Evolutionary conservation across 2,888 invertebrate genomes (phyloP).

Genomic region (Lathronympha strigana): DNA sequence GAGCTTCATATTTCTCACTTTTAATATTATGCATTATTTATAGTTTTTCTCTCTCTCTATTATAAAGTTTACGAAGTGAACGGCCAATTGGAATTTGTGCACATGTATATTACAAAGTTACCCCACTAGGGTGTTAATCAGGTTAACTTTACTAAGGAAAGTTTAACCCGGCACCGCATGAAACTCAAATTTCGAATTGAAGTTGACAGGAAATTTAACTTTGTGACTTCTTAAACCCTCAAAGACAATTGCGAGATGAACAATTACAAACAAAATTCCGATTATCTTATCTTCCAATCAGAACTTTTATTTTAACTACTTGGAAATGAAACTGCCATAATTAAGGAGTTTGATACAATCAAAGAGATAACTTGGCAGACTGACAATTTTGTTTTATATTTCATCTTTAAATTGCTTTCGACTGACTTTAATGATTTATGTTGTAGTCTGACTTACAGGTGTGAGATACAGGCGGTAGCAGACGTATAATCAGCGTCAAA

Average conservation of each 20-base stretch:
- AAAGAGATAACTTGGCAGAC: not conserved
- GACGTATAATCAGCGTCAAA: too few species aligned
- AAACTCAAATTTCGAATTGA: conserved; percentile 1
- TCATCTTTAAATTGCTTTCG: not conserved
- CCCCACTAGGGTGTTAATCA: not conserved
- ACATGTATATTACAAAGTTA: too few species aligned
- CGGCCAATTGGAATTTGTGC: too few species aligned
- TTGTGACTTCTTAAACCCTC: conserved; percentile 1
- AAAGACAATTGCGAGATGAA: conserved; percentile 6
- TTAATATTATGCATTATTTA: too few species aligned
- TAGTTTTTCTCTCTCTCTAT: too few species aligned
- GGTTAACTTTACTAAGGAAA: not conserved
- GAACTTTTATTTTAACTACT: not conserved
- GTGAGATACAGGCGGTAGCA: not conserved
- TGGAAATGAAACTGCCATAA: not conserved
- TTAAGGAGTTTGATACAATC: not conserved
- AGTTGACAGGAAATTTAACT: conserved; percentile 18
- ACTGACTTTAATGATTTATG: not conserved
- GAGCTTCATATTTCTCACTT: too few species aligned
- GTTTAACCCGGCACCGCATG: conserved; percentile 5
- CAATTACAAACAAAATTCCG: conserved; percentile 4
- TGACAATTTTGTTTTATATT: not conserved
- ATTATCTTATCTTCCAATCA: not conserved
- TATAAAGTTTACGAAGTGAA: too few species aligned
- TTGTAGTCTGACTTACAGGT: not conserved